Percentiles rank a stretch among this genome's conserved stretches.
These are phyloP conservation scores for Ranitomeya imitator DNA, from an alignment of 2,113 vertebrate species.

Conservation along the genomic window DNA sequence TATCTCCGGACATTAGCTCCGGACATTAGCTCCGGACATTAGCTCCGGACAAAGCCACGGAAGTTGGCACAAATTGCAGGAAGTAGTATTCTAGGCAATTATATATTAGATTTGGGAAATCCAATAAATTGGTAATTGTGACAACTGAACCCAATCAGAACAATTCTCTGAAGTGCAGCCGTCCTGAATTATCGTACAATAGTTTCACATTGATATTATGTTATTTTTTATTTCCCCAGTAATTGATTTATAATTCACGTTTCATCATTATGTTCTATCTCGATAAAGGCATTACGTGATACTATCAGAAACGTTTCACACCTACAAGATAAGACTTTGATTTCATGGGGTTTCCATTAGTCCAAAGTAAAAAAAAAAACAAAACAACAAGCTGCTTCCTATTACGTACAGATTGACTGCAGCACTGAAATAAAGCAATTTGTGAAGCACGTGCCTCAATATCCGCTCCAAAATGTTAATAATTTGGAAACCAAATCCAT, in stretches of 20 bases:
- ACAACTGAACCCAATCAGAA: background rate
- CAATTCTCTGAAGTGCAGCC: background rate
- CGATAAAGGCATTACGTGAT: background rate
- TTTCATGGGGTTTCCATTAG: background rate
- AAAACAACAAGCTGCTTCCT: background rate
- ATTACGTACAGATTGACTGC: background rate
- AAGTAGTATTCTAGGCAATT: too few relatives aligned
- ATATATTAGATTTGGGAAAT: too few relatives aligned
- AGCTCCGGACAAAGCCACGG: too few relatives aligned
- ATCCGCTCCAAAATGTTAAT: background rate
- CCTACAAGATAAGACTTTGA: background rate
- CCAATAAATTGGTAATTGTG: background rate
- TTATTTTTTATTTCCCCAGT: background rate
- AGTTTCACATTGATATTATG: background rate
- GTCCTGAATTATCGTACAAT: background rate
- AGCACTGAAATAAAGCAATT: background rate
- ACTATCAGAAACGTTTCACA: background rate
- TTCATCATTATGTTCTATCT: background rate
- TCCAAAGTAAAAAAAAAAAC: background rate
- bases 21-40: too few relatives aligned
- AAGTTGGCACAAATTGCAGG: too few relatives aligned
- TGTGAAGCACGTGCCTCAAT: background rate
- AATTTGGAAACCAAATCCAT: background rate
- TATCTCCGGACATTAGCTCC: too few relatives aligned
- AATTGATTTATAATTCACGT: background rate